Base-by-base conservation (phyloP, 2,888 invertebrate genomes). In the Eudemis profundana region DNA sequence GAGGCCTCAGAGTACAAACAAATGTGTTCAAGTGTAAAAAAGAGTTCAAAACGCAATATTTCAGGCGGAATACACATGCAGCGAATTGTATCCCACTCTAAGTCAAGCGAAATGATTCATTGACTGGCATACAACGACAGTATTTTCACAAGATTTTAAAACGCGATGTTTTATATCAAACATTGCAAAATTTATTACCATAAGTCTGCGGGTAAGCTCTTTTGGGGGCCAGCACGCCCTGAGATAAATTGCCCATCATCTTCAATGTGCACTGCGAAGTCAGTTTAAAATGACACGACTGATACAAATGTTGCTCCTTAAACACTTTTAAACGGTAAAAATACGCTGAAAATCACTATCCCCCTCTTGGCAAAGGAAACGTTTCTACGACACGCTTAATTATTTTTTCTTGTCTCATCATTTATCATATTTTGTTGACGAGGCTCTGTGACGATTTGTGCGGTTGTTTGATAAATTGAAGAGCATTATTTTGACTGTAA, bases 191-290 rank as follows among this genome's bases (percentile, higher is more conserved):
- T 57, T 49, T 40, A 63, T 42, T 42, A 63, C 38, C 44, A 51
- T 10, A 53, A 60, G 47, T 59, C 57, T 53, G 59, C 38, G 38
- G 36, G 50, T 44, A 59, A 51, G 51, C 59, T 40, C 57, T 64
- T 57, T 65, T 56, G 29, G 40, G n/a, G n/a, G n/a, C n/a, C 19
- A 17, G 17, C 56, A 42, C 46, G 61, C 33, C 27, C 72, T 76
- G 78, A 68, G 72, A 74, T 71, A 68, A 78, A 81, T 77, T 60
- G 75, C 62, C 76, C 76, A 73, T 78, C 73, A 75, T 70, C 69
- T 70, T 61, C 76, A 73, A 72, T 69, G 70, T 71, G 69, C 69
- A 68, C 38, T 68, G 63, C 57, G 29, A 62, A 38, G 47, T 61
- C 54, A 70, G 56, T 56, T 44, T 29, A 42, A n/a, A n/a, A 7